Percentiles rank a stretch among this genome's conserved stretches.
Evolutionary conservation across 2,888 invertebrate species (phyloP).

Genomic region (Nemotelus nigrinus): DNA sequence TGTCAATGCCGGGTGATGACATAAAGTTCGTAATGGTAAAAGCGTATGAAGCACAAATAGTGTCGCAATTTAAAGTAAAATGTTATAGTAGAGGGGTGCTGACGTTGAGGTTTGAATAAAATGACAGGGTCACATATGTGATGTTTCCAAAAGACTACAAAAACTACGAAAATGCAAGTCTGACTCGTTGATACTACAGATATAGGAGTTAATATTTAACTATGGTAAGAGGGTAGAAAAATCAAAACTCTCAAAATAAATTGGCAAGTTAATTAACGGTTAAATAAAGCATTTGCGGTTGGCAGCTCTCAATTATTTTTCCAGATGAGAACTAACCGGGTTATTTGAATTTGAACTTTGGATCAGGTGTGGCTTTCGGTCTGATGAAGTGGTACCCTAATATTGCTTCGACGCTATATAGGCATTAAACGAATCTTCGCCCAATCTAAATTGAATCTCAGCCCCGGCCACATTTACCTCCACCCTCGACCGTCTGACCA

Average conservation of each 20-base stretch:
- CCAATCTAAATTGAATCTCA: conserved; percentile 37
- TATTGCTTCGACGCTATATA: not conserved
- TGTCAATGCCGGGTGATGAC: conserved; percentile 14
- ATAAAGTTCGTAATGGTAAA: not conserved
- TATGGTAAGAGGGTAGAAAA: no score
- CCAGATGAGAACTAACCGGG: not conserved
- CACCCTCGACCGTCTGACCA: not conserved
- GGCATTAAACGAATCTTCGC: conserved; percentile 24
- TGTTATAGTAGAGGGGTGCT: not conserved
- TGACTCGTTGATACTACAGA: no score
- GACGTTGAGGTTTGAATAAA: no score
- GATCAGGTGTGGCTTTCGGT: not conserved
- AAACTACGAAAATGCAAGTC: not conserved
- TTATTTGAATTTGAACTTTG: not conserved
- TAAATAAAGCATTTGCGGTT: not conserved
- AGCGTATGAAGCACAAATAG: not conserved
- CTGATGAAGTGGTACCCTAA: not conserved
- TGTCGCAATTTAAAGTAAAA: not conserved
- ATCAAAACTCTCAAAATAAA: no score
- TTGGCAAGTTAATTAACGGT: no score
- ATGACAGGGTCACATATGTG: not conserved
- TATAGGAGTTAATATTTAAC: no score
- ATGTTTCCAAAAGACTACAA: not conserved
- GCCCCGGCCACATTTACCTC: not conserved
- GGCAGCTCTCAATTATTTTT: not conserved